A percentile compares a stretch with the other conserved stretches of the same genome.
Evolutionary conservation across 2,888 invertebrate genomes (phyloP).

Genomic region (Sipunculus nudus): DNA sequence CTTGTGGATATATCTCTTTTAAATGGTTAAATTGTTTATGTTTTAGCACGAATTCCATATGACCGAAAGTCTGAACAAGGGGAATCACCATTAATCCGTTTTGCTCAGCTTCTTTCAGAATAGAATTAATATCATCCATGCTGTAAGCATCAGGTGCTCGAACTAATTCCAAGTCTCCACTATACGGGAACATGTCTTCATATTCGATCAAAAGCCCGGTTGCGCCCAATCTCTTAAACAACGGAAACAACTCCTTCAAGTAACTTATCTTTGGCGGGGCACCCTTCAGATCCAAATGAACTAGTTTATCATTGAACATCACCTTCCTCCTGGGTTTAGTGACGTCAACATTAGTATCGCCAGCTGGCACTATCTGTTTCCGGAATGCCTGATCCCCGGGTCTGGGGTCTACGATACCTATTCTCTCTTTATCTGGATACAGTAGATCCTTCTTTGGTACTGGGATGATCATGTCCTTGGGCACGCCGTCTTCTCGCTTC

Average conservation of each 20-base stretch:
- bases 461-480: too few relatives aligned
- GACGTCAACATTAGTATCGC: too few relatives aligned
- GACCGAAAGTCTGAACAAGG: slow-evolving; percentile 84
- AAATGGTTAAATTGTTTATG: slow-evolving; percentile 74
- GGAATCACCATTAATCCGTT: slow-evolving; percentile 76
- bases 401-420: too few relatives aligned
- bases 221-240: slow-evolving; percentile 69
- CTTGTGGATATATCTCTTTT: slow-evolving; percentile 74
- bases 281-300: slow-evolving; percentile 86
- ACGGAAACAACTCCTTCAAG: slow-evolving; percentile 54
- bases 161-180: slow-evolving; percentile 71
- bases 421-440: too few relatives aligned
- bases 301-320: slow-evolving; percentile 69
- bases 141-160: slow-evolving; percentile 76
- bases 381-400: too few relatives aligned
- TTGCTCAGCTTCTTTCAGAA: neutral
- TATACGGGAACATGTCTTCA: slow-evolving; percentile 87
- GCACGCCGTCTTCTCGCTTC: too few relatives aligned
- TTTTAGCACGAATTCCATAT: slow-evolving; percentile 82
- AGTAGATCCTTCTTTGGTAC: too few relatives aligned
- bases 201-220: slow-evolving; percentile 83
- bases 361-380: too few relatives aligned
- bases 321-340: too few relatives aligned
- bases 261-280: slow-evolving; percentile 76
- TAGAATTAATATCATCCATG: neutral